Evolutionary conservation across 1,140 invertebrate species (phyloP), one percentile per base, ranked within the genome.

Genomic region (Zaprionus ornatus): DNA sequence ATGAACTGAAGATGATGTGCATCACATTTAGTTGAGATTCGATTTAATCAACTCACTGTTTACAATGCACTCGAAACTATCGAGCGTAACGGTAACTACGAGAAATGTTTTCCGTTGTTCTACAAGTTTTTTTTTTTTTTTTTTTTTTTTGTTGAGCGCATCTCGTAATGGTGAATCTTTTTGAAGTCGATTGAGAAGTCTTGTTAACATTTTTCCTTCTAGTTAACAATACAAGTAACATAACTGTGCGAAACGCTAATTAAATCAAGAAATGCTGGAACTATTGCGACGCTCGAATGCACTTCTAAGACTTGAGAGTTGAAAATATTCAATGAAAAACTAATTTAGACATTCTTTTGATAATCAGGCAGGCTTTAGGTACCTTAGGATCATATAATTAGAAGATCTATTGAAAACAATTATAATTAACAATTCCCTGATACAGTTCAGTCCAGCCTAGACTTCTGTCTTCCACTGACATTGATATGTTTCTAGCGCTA

Each of bases 41-140:
- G 40, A 72, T 72, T 65, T 37, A 72, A 72, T 65, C 69, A 72
- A 72, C 54, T 65, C 19, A 10, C 23, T 17, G n/a, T 57, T 59
- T 54, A 59, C n/a, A 45, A 7, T 23, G 42, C 35, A 74, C 54
- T 56, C 50, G 15, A 61, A 67, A 40, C 29, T 60, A 45, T 10
- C 10, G 17, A 19, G 23, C 29, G 25, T 29, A 42, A 45, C 37
- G 10, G 13, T 15, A 54, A 54, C 15, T 12, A 13, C 19, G 45
- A n/a, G 21, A 55, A 55, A 55, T 55, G 52, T 25, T 45, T 45
- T 45, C 40, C n/a, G 40, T 19, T 45, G 40, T 45, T 45, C n/a
- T 7, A 45, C 40, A 45, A 45, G 40, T 45, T 29, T 29, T n/a
- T 54, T 23, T 32, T 29, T 29, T 29, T n/a, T 54, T 23, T 32